Base-by-base conservation (phyloP, 2,888 invertebrate species). In the Drosophila monieri region DNA sequence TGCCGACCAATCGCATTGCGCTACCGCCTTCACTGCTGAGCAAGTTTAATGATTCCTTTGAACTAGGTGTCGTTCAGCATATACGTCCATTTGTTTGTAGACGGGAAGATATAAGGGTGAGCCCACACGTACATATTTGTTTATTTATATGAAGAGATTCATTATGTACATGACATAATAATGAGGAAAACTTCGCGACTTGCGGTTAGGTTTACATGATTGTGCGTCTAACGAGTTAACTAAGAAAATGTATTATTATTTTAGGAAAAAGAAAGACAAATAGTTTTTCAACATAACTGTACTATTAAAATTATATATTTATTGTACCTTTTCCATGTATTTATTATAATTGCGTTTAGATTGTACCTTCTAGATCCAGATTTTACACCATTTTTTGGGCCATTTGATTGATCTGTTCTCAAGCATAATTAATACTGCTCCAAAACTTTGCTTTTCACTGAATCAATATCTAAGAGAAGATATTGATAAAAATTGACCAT, bases 1-100 rank as follows among this genome's bases (percentile, higher is more conserved):
- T 35, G 73, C 47, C 80, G 58, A 66, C 78, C 78, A 78, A 78
- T 78, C 80, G 80, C 61, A 79, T 39, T 21, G 30, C 59, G 51
- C 64, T 62, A 65, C 65, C 78, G 46, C 58, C 44, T 58, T 41
- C 62, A 27, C 25, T 25, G 52, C 30, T 49, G 56, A 48, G 56
- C 18, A 46, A 61, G 44, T 59, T 43, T 49, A 61, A 58, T 57
- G 61, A 49, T 21, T 57, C 35, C 35, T 27, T 60, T 46, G 44
- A 30, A 18, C 18, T 43, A 43, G 43, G 43, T 43, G 12, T 37
- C 8, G 21, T 35, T 23, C 14, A 21, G 15, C 23, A 52, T 32
- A 54, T 53, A 21, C 18, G 9, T 55, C 27, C 5, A 39, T 41
- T 12, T 41, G 39, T 47, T 35, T 35, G n/a, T 14, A 35, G 35